phyloP scores from a whole-genome alignment of 1,140 invertebrate species.

The Helicoverpa armigera region DNA sequence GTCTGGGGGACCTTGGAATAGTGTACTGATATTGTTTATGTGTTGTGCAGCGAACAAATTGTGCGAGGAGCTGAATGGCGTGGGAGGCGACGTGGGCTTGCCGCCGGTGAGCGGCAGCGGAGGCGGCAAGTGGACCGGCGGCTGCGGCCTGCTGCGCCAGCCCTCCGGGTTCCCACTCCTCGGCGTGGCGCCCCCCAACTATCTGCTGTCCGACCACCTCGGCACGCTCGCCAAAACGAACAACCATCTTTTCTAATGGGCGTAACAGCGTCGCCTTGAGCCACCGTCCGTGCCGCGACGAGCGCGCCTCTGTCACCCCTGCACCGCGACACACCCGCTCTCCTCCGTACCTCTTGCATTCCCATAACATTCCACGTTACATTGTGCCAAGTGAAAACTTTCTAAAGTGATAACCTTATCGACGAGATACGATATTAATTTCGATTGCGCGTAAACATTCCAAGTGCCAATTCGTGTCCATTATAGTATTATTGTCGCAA shows the following conservation, averaged over 20 bases:
- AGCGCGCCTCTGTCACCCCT: conserved; percentile 23
- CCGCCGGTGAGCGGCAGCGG: conserved; percentile 70
- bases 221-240: conserved; percentile 82
- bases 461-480: conserved; percentile 69
- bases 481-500: conserved; percentile 61
- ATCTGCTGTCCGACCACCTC: conserved; percentile 82
- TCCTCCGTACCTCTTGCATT: conserved; percentile 43
- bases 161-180: conserved; percentile 81
- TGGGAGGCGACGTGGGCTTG: conserved; percentile 64
- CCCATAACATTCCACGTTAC: conserved; percentile 53
- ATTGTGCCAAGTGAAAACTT: conserved; percentile 36
- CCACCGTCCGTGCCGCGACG: conserved; percentile 39
- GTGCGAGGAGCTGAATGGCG: conserved; percentile 78
- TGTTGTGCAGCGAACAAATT: conserved; percentile 77
- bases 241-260: conserved; percentile 86
- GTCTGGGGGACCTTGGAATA: conserved; percentile 6
- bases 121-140: conserved; percentile 79
- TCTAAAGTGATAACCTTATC: conserved; percentile 25
- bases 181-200: conserved; percentile 81
- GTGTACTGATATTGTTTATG: conserved; percentile 25
- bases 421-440: conserved; percentile 24
- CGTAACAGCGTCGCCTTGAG: conserved; percentile 59
- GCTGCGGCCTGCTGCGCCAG: conserved; percentile 81
- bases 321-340: conserved; percentile 11
- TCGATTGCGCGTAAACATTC: conserved; percentile 41